Percentiles rank a stretch among this genome's conserved stretches.
phyloP scores from a whole-genome alignment of 2,797 vertebrate species.

The Coendou prehensilis region DNA sequence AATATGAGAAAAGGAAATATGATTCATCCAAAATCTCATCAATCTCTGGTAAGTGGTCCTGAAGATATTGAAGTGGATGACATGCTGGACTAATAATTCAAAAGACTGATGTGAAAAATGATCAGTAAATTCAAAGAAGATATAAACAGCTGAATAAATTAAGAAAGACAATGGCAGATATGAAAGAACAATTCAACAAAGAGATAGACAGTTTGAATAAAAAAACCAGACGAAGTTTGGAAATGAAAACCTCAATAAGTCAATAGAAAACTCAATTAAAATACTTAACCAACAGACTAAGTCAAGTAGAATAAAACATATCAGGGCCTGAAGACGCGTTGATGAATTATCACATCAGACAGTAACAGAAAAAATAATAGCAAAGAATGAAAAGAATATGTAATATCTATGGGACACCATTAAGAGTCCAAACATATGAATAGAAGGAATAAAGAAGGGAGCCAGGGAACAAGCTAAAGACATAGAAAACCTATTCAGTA shows the following conservation, averaged over 20 bases:
- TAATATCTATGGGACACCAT: neutral
- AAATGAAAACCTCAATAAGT: neutral
- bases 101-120: neutral
- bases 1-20: neutral
- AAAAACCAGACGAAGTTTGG: neutral
- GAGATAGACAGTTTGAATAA: neutral
- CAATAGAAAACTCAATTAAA: neutral
- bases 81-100: neutral
- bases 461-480: neutral
- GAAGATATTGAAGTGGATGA: neutral
- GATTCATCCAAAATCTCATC: neutral
- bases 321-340: neutral
- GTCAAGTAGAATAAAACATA: neutral
- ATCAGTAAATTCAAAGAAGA: neutral
- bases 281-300: neutral
- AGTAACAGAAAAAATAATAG: neutral
- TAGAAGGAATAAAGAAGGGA: neutral
- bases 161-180: neutral
- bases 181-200: neutral
- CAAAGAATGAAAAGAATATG: neutral
- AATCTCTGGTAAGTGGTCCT: neutral
- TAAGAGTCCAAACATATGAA: neutral
- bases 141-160: neutral
- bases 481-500: neutral
- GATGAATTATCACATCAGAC: too few relatives aligned